Evolutionary conservation across 2,113 vertebrate genomes (phyloP).

Genomic region (Agapornis roseicollis): DNA sequence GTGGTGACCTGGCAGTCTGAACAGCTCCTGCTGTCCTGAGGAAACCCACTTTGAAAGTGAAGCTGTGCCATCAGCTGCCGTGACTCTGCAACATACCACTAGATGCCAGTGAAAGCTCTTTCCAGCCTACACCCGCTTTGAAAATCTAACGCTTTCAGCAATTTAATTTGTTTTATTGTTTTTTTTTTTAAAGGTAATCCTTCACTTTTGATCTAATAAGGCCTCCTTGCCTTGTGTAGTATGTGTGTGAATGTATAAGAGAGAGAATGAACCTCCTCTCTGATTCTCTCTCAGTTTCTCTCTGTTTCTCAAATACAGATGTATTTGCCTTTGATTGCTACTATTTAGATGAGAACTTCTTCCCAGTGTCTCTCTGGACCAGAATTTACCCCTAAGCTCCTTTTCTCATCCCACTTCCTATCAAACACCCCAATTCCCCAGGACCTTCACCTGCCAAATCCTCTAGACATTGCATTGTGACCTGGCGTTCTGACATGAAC

Average conservation of each 20-base stretch:
- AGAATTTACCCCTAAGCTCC: background rate
- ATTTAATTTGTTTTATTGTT: background rate
- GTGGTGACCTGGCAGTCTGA: background rate
- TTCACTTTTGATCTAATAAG: background rate
- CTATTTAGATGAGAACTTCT: background rate
- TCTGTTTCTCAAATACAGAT: background rate
- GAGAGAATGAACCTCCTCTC: too few species aligned
- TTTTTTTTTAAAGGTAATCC: background rate
- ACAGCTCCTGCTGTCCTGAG: accelerated
- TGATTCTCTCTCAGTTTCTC: background rate
- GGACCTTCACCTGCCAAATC: background rate
- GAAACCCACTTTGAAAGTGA: background rate
- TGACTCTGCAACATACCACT: background rate
- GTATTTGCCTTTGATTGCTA: background rate
- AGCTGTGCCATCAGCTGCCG: background rate
- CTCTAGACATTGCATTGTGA: background rate
- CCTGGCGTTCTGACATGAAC: background rate
- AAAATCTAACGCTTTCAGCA: background rate
- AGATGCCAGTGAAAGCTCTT: slow-evolving; percentile 63
- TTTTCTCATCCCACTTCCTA: background rate
- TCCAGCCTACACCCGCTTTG: background rate
- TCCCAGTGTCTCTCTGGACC: background rate
- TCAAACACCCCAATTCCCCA: background rate
- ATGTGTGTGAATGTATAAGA: background rate
- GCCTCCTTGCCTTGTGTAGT: background rate